Percentiles rank a stretch among this genome's conserved stretches.
These are phyloP conservation scores for Lutjanus argentimaculatus DNA, from an alignment of 2,797 vertebrate genomes.

Conservation along the genomic window DNA sequence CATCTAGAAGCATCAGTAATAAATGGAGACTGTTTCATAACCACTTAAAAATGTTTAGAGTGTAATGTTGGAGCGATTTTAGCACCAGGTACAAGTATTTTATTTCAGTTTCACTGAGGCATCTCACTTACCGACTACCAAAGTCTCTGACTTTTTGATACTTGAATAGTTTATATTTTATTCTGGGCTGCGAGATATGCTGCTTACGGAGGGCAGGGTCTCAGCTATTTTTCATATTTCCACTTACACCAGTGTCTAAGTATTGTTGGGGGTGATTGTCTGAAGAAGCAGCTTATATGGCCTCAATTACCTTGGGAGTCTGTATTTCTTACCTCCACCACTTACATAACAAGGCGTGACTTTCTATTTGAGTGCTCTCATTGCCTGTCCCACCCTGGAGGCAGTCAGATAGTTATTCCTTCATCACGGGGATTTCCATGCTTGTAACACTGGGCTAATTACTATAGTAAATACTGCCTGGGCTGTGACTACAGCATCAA, in stretches of 20 bases:
- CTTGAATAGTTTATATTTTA: slow-evolving; percentile 42
- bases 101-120: slow-evolving; percentile 26
- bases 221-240: slow-evolving; percentile 53
- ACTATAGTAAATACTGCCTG: slow-evolving; percentile 74
- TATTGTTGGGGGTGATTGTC: slow-evolving; percentile 52
- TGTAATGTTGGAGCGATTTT: slow-evolving; percentile 8
- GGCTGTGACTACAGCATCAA: slow-evolving; percentile 63
- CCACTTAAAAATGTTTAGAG: too few relatives aligned
- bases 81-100: not conserved
- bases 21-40: too few relatives aligned
- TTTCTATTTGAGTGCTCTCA: slow-evolving; percentile 67
- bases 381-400: slow-evolving; percentile 74
- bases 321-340: slow-evolving; percentile 62
- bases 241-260: slow-evolving; percentile 35
- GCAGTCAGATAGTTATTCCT: slow-evolving; percentile 72
- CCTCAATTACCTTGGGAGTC: slow-evolving; percentile 73
- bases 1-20: too few relatives aligned
- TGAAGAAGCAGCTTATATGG: slow-evolving; percentile 54
- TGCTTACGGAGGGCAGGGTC: slow-evolving; percentile 44
- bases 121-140: not conserved
- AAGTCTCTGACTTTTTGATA: slow-evolving; percentile 21
- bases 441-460: slow-evolving; percentile 78
- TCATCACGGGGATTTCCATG: slow-evolving; percentile 78
- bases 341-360: slow-evolving; percentile 73
- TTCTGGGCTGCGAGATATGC: slow-evolving; percentile 24